Evolutionary conservation across 2,888 invertebrate genomes (phyloP), one percentile per base, ranked within the genome.

Genomic region (Silvanus unidentatus): DNA sequence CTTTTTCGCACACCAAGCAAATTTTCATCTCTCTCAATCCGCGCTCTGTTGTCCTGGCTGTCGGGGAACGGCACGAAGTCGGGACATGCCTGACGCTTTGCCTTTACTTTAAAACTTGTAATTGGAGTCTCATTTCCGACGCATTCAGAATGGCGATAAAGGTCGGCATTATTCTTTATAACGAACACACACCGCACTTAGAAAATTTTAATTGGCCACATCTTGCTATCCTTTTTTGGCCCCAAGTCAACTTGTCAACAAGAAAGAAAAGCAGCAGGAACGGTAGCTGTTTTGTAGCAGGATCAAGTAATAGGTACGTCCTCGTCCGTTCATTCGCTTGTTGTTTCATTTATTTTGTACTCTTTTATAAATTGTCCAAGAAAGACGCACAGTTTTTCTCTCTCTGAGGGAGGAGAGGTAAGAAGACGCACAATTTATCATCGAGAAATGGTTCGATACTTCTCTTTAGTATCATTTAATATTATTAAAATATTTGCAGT

Each of bases 41-140:
- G 22, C n/a, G n/a, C n/a, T 22, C 8, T 22, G 3, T 3, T 22
- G 22, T 22, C 22, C 12, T 62, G 60, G 63, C 64, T 65, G 64
- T 65, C 66, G 64, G 59, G 58, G 62, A 63, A 59, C 61, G 65
- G 66, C 67, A 68, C 66, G 67, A 65, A 62, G 66, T 60, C 63
- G 63, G 66, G 66, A 68, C 68, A 69, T 68, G 69, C 65, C 64
- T 69, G 67, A 69, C 68, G 68, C 68, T 69, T 64, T 66, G 32
- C 32, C 66, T 59, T 62, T 62, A 60, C 63, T 64, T 63, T 58
- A 37, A 22, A 22, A 60, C 62, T 64, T 66, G 69, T 70, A 70
- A 71, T 70, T 71, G 70, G 70, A 67, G 64, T 68, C 68, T 68
- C 69, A 70, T 70, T 71, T 71, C 69, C 69, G 69, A 69, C 70